Evolutionary conservation across 2,113 vertebrate species (phyloP).

Genomic region (Chunga burmeisteri): DNA sequence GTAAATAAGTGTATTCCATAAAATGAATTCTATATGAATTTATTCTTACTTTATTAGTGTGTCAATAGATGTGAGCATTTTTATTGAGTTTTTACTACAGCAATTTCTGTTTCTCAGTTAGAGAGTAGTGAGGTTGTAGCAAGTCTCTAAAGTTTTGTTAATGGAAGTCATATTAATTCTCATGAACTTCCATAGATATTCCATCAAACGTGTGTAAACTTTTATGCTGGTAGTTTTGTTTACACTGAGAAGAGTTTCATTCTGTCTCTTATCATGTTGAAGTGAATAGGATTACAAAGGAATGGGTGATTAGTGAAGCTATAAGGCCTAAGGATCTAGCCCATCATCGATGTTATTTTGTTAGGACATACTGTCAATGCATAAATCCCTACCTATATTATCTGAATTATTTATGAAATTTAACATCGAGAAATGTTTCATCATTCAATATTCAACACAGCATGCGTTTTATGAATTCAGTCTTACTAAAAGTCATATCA

Average conservation of each 20-base stretch:
- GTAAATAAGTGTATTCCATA: not conserved
- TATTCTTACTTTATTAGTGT: not conserved
- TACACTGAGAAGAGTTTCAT: not conserved
- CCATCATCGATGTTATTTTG: not conserved
- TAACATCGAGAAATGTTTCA: not conserved
- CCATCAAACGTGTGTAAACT: not conserved
- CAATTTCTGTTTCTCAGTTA: not conserved
- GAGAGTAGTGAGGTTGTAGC: not conserved
- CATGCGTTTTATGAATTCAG: not conserved
- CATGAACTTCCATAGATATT: not conserved
- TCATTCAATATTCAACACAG: not conserved
- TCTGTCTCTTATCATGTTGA: not conserved
- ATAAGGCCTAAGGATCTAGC: not conserved
- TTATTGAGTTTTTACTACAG: not conserved
- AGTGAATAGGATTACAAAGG: not conserved
- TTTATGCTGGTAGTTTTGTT: not conserved
- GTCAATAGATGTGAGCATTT: not conserved
- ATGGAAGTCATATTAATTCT: not conserved
- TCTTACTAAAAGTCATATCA: not conserved
- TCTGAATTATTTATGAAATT: not conserved
- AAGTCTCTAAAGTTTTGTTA: not conserved
- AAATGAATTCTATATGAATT: not conserved
- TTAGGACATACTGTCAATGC: not conserved
- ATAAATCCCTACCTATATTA: not conserved
- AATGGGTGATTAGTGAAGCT: not conserved